phyloP scores from a whole-genome alignment of 2,888 invertebrate species.

The Himalopsyche anomala region DNA sequence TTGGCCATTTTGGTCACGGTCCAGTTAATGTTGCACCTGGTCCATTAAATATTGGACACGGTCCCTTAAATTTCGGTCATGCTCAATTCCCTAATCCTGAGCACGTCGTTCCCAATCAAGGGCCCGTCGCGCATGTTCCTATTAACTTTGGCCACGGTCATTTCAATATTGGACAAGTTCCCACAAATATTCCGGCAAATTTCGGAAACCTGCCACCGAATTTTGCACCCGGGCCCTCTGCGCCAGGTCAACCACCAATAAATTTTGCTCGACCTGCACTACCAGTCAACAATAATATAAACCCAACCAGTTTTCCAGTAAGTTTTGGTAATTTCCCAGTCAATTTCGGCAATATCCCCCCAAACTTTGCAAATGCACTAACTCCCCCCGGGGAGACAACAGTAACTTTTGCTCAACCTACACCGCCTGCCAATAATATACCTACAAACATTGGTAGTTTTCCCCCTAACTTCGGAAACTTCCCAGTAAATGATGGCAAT shows the following conservation, averaged over 20 bases:
- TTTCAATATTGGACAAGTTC: background rate
- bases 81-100: background rate
- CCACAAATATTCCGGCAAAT: slow-evolving; percentile 18
- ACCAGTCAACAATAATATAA: background rate
- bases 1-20: slow-evolving; percentile 46
- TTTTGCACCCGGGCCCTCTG: background rate
- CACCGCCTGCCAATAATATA: too few species aligned
- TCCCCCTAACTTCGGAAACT: background rate
- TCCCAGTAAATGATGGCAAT: slow-evolving; percentile 54
- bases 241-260: slow-evolving; percentile 11
- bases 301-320: too few species aligned
- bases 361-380: too few species aligned
- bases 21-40: slow-evolving; percentile 51
- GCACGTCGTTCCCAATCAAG: background rate
- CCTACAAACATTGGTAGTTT: background rate
- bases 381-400: too few species aligned
- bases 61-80: slow-evolving; percentile 18
- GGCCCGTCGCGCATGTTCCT: background rate
- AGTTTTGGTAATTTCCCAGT: background rate
- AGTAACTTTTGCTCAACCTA: too few species aligned
- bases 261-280: background rate
- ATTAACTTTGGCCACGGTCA: background rate
- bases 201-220: slow-evolving; percentile 17
- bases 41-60: slow-evolving; percentile 48
- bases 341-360: background rate